These are phyloP conservation scores for Zeuzera pyrina DNA, from an alignment of 2,888 invertebrate species.

Conservation along the genomic window DNA sequence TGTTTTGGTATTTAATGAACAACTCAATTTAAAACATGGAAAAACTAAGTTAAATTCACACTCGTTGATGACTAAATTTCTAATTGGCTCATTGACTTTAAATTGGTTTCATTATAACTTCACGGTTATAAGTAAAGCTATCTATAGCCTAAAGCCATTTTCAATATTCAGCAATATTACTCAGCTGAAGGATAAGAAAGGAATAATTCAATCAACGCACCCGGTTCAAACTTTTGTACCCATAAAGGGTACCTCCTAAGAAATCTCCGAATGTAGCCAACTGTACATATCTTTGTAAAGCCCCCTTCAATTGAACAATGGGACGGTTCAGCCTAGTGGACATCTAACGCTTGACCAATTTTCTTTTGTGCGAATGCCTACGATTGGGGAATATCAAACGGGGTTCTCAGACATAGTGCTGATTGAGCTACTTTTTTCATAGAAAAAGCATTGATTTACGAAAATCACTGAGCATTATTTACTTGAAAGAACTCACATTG, in stretches of 20 bases:
- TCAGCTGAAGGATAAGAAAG: constrained; percentile 22
- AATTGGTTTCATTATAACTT: too few species aligned
- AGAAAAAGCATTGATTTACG: constrained; percentile 50
- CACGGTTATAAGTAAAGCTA: too few species aligned
- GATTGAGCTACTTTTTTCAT: constrained; percentile 55
- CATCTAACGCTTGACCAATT: constrained; percentile 70
- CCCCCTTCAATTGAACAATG: constrained; percentile 61
- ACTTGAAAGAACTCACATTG: too few species aligned
- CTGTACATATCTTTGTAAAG: constrained; percentile 54
- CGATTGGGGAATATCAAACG: constrained; percentile 63
- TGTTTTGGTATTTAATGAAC: too few species aligned
- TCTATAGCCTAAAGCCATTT: too few species aligned
- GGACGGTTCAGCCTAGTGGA: constrained; percentile 56
- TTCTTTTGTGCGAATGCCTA: constrained; percentile 63
- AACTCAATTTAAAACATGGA: too few species aligned
- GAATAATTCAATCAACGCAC: constrained; percentile 36
- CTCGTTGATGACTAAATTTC: too few species aligned
- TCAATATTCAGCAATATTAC: too few species aligned
- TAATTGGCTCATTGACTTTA: too few species aligned
- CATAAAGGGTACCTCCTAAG: constrained; percentile 29
- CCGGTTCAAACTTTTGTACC: constrained; percentile 38
- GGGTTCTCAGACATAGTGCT: constrained; percentile 40
- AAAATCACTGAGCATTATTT: constrained; percentile 44
- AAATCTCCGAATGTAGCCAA: constrained; percentile 39
- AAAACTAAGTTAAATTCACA: too few species aligned